Evolutionary conservation across 2,113 vertebrate genomes (phyloP).

Genomic region (Solea senegalensis): DNA sequence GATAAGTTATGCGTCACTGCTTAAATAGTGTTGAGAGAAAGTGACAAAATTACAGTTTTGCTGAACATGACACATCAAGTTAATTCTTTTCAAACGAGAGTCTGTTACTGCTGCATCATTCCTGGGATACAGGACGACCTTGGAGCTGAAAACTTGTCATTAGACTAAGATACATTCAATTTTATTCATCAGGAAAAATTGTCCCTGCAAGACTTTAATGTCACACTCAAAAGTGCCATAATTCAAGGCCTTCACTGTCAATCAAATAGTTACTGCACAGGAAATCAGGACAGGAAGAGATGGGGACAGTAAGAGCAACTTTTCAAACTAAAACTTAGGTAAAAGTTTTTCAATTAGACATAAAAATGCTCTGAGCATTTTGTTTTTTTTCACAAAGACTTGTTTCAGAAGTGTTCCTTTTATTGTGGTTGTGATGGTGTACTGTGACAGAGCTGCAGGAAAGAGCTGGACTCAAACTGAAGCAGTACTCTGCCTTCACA

Average conservation of each 20-base stretch:
- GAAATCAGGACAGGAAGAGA: neutral
- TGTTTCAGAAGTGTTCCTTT: neutral
- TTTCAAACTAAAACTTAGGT: neutral
- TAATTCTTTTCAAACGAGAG: slow-evolving; percentile 16
- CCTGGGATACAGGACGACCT: neutral
- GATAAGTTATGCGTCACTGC: slow-evolving; percentile 20
- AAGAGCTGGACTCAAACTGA: neutral
- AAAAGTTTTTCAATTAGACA: neutral
- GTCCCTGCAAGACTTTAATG: slow-evolving; percentile 32
- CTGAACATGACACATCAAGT: slow-evolving; percentile 18
- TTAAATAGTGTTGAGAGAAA: slow-evolving; percentile 6
- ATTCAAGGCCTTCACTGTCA: slow-evolving; percentile 16
- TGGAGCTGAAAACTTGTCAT: slow-evolving; percentile 6
- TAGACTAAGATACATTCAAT: slow-evolving; percentile 23
- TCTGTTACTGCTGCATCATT: slow-evolving; percentile 22
- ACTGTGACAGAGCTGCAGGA: neutral
- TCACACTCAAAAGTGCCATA: slow-evolving; percentile 22
- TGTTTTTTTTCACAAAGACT: no score
- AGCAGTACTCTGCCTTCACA: neutral
- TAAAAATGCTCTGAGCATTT: no score
- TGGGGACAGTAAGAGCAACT: neutral
- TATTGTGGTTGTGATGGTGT: neutral
- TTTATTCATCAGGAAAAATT: slow-evolving; percentile 11
- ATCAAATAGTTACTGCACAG: slow-evolving; percentile 20
- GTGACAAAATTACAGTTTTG: slow-evolving; percentile 1